Evolutionary conservation across 2,797 vertebrate species (phyloP), one percentile per base, ranked within the genome.

Genomic region (Propithecus perrieri): DNA sequence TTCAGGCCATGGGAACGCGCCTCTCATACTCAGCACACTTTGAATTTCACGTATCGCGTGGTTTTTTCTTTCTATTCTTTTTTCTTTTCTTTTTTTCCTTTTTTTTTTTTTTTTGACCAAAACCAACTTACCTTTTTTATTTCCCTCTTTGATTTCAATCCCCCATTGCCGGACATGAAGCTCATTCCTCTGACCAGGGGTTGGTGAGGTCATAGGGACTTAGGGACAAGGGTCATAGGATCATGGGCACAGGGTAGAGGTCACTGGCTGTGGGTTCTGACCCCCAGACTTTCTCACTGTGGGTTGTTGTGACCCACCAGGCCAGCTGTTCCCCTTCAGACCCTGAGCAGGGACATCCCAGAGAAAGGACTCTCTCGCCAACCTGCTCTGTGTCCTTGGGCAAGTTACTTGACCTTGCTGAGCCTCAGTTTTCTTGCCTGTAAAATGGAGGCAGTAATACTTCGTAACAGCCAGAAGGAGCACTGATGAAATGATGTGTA

Each of bases 151-250:
- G 78, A 91, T 97, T 97, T 97, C 87, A 97, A 94, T 84, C 95
- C 91, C 94, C 61, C 98, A 84, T 96, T 35, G 35, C 89, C n/a
- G 55, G 92, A 98, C 96, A 94, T 97, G 97, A 98, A 98, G 67
- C 87, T 95, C n/a, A 24, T 55, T 79, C 92, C 95, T 61, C 1
- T 15, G 96, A 97, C 85, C 53, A 33, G 85, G 93, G 94, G 71
- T 53, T 79, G 86, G 46, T 96, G 72, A 71, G 53, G 38, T 67
- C 74, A 28, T 67, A 87, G 83, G 61, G 74, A 53, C 53, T 80
- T 86, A 80, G 72, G 79, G 71, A 28, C 22, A 33, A 59, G 55
- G 61, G 74, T 55, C 92, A 38, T n/a, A 43, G 55, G 61, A 43
- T 67, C 63, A 18, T 33, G n/a, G 76, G 59, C 91, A 46, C 50